Evolutionary conservation across 2,113 vertebrate species (phyloP), one percentile per base, ranked within the genome.

Genomic region (Corythaixoides concolor): DNA sequence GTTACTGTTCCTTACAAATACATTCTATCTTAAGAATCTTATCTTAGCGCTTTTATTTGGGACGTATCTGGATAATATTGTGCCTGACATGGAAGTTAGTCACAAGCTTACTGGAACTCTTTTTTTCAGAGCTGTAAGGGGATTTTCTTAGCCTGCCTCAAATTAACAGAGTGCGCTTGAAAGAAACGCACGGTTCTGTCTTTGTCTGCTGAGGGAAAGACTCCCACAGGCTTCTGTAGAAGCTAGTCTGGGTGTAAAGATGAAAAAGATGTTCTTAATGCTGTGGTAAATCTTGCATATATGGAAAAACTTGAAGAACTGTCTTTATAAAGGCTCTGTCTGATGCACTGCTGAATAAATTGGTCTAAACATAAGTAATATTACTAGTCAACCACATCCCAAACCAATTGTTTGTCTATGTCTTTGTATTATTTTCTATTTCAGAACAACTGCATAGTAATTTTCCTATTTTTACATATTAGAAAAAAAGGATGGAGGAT

Each of bases 141-240:
- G 53, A 63, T 96, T 96, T 96, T 96, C 75, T 68, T 93, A 82
- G 62, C 41, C 91, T 96, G 92, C 53, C 74, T 95, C 82, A 93
- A 95, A 94, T 94, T 92, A 96, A 82, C 14, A 0, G 77, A 85
- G 58, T 76, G 50, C 56, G 66, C 75, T 93, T 89, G 79, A 94
- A 96, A 92, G 93, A 83, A 89, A 72, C 45, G 73, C 6, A 1
- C 12, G 75, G 30, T 88, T 85, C 87, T 77, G 47, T 47, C 70
- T 91, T 91, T 93, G 89, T 81, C 53, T 95, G 72, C 67, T 62
- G 78, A 60, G 73, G 69, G 77, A 83, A 85, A 53, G 77, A 21
- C 50, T 93, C 45, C 45, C 87, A 94, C 50, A 45, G 74, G 39
- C 84, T 91, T 93, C 89, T 91, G 49, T 37, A 76, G 60, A 75